Evolutionary conservation across 2,888 invertebrate species (phyloP), one percentile per base, ranked within the genome.

Genomic region (Cremastinae sp.): DNA sequence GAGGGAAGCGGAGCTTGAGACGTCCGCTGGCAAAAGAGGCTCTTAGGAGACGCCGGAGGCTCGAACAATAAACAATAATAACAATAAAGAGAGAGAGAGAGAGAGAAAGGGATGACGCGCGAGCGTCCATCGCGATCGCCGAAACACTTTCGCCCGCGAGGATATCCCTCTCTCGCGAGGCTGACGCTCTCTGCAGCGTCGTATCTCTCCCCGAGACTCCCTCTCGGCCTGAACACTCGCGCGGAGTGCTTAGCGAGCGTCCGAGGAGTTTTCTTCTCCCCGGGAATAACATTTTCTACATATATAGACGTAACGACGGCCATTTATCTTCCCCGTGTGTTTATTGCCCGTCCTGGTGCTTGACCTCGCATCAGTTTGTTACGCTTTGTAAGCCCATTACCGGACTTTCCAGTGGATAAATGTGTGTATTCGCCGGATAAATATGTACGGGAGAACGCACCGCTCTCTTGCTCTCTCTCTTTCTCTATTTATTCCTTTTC

Each of bases 311-410:
- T 14, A 45, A 20, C 62, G 28, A 28, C 58, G 84, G 83, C 86
- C 88, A 88, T 89, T 89, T 89, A 89, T 89, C 89, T 89, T 84
- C 49, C 81, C 85, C 86, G 86, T 87, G 86, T 89, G 89, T 89
- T 89, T 89, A 89, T 89, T 88, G 88, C 88, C 86, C 88, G 86
- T 89, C 88, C 84, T 88, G 28, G 85, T 88, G 87, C 85, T 88
- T 88, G 88, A 88, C 88, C 88, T 88, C 87, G 87, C 87, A 87
- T 88, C 88, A 88, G 88, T 89, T 89, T 89, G 89, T 89, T 89
- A 89, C 88, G 89, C 89, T 89, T 89, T 89, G 89, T 89, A 87
- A 88, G 87, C 87, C 89, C 88, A 89, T 89, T 89, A 89, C 87
- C 85, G 82, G 82, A 85, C 85, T 87, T 87, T 76, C 87, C 87